Conservation (phyloP, 2,113 vertebrate species). For the Rissa tridactyla region DNA sequence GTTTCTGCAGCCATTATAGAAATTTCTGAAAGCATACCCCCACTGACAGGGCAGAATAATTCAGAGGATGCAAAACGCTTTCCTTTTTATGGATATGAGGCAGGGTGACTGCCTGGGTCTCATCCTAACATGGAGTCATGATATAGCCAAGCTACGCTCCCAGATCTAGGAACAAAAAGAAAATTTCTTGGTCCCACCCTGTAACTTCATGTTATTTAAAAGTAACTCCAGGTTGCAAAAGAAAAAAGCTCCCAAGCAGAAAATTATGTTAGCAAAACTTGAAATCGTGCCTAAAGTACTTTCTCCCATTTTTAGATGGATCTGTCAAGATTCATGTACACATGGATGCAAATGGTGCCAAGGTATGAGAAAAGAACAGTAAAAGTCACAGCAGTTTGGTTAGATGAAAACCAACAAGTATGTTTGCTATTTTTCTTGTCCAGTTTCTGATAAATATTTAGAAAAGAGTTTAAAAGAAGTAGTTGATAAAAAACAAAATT, state of each 20-base stretch:
- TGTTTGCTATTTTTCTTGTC: background rate
- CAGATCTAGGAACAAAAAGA: background rate
- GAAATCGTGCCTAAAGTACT: background rate
- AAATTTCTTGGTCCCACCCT: background rate
- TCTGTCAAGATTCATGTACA: background rate
- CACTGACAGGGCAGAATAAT: background rate
- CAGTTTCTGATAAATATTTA: background rate
- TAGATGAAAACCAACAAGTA: background rate
- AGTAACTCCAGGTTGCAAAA: background rate
- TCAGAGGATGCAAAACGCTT: background rate
- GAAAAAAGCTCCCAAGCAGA: background rate
- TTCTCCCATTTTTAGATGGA: background rate
- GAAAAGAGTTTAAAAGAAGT: background rate
- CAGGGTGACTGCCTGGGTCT: background rate
- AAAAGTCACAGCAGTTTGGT: background rate
- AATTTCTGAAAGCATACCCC: background rate
- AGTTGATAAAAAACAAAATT: background rate
- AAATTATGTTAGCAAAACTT: background rate
- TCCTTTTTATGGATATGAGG: background rate
- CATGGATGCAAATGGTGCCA: background rate
- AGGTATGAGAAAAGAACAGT: background rate
- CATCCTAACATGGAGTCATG: background rate
- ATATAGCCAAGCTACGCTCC: background rate
- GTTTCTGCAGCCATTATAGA: background rate
- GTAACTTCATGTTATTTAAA: background rate